These are phyloP conservation scores for Saccostrea echinata DNA, from an alignment of 1,140 invertebrate genomes.

Conservation along the genomic window DNA sequence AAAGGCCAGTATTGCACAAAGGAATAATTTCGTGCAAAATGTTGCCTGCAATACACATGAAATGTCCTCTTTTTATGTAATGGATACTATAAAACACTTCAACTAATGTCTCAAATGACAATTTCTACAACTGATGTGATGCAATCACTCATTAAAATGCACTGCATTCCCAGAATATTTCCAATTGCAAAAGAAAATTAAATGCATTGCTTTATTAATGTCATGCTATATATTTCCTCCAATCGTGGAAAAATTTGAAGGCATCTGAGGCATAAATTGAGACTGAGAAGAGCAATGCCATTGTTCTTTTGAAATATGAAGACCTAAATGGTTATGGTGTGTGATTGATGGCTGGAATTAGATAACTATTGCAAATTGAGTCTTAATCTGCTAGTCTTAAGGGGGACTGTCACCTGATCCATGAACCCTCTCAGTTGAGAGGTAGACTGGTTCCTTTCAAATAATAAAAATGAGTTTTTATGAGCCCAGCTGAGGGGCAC, in stretches of 20 bases:
- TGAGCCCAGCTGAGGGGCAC: neutral
- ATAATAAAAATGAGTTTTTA: conserved; percentile 14
- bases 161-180: conserved; percentile 9
- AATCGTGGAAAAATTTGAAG: neutral
- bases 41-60: conserved; percentile 15
- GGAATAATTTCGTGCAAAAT: conserved; percentile 6
- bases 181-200: conserved; percentile 35
- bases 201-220: conserved; percentile 31
- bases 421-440: neutral
- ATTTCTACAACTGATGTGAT: conserved; percentile 24
- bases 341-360: conserved; percentile 41
- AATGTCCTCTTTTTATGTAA: conserved; percentile 4
- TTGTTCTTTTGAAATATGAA: conserved; percentile 41
- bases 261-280: conserved; percentile 25
- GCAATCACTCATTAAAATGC: conserved; percentile 38
- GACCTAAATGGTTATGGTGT: conserved; percentile 16
- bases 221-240: conserved; percentile 25
- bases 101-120: conserved; percentile 35
- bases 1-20: neutral
- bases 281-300: conserved; percentile 23
- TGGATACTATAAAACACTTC: conserved; percentile 32
- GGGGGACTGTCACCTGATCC: neutral
- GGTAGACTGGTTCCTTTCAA: neutral
- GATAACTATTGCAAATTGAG: conserved; percentile 38
- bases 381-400: neutral